phyloP scores from a whole-genome alignment of 2,113 vertebrate genomes.

The Percopsis transmontana region DNA sequence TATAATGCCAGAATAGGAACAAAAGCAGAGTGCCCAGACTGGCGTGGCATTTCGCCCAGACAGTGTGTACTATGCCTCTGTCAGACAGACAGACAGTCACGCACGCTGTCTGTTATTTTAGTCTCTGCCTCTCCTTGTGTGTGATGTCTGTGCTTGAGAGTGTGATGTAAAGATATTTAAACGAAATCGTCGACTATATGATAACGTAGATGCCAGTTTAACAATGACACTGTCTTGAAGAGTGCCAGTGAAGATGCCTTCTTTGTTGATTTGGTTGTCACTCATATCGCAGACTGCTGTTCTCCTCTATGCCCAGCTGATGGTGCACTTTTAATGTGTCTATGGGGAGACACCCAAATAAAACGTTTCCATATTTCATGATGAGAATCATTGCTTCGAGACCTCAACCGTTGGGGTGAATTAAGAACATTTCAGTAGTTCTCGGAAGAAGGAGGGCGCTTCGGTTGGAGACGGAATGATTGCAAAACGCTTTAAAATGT shows the following conservation, averaged over 20 bases:
- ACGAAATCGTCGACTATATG: too few relatives aligned
- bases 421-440: too few relatives aligned
- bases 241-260: slow-evolving; percentile 14
- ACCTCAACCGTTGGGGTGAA: background rate
- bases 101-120: too few relatives aligned
- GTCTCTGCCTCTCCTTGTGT: background rate
- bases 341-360: slow-evolving; percentile 62
- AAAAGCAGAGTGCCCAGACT: slow-evolving; percentile 62
- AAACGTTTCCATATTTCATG: slow-evolving; percentile 8
- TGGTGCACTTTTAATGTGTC: slow-evolving; percentile 48
- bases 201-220: background rate
- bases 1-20: slow-evolving; percentile 22
- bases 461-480: slow-evolving; percentile 19
- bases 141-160: background rate
- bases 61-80: too few relatives aligned
- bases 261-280: slow-evolving; percentile 44
- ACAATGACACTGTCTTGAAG: background rate
- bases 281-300: slow-evolving; percentile 66
- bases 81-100: background rate
- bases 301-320: slow-evolving; percentile 55
- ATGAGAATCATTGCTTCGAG: background rate
- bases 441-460: too few relatives aligned
- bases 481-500: slow-evolving; percentile 43
- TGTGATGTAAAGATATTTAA: background rate
- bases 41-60: slow-evolving; percentile 41